Evolutionary conservation across 2,888 invertebrate genomes (phyloP), one percentile per base, ranked within the genome.

Genomic region (Eubasilissa splendida): DNA sequence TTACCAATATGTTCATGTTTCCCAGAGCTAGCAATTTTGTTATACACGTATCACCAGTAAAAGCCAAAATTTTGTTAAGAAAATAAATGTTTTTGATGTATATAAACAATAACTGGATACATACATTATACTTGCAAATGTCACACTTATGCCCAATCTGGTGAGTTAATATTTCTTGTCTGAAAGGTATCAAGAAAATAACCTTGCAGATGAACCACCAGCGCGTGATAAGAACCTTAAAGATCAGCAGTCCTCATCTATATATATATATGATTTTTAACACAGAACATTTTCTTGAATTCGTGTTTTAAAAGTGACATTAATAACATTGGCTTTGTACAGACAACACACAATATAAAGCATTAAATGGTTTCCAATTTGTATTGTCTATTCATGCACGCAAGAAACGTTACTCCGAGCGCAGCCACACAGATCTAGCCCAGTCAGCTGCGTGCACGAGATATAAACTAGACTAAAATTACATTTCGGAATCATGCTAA

Each of bases 321-420:
- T 63, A 12, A 63, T 33, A 63, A 63, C 42, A 63, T 63, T 63
- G 63, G 63, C 63, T 63, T 63, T 63, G 42, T 63, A 63, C 63
- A 63, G 63, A 42, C 42, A 63, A 63, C 33, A 63, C 63, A 33
- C 42, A 63, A 63, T 33, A 12, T 12, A 33, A 63, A 63, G 63
- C 33, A 33, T 63, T 42, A 63, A 63, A 31, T 63, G 33, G 33
- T 63, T 63, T 63, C 33, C 63, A 63, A 63, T 12, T 63, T 63
- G 63, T 63, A 63, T 63, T 63, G 63, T 63, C 63, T 22, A 31
- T 31, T 60, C 22, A 63, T 31, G 11, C 33, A 33, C 2, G 12
- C 31, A 9, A 9, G 14, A 31, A 60, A 22, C 22, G n/a, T 11
- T 63, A 12, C 42, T 14, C 63, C 31, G 7, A 11, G 63, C 31